A percentile compares a stretch with the other conserved stretches of the same genome.
Evolutionary conservation across 2,113 vertebrate genomes (phyloP).

Genomic region (Mesembrinibis cayennensis): DNA sequence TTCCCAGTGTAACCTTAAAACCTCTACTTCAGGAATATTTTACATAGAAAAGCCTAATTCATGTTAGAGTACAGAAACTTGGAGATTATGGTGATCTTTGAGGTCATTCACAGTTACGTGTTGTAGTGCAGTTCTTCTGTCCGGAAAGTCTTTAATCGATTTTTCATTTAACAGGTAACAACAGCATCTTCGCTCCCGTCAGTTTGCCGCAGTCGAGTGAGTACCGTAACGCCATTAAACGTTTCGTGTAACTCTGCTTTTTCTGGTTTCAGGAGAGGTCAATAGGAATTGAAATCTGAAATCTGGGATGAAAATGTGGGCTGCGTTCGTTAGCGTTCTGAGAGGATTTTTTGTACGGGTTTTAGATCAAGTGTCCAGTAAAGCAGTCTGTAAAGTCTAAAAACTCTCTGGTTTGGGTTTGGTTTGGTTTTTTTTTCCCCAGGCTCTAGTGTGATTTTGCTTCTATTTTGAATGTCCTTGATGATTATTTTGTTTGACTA

Average conservation of each 20-base stretch:
- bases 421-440: too few species aligned
- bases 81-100: not conserved
- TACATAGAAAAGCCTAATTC: not conserved
- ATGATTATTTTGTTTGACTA: not conserved
- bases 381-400: not conserved
- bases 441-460: not conserved
- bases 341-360: not conserved
- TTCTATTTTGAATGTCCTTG: not conserved
- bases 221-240: slow-evolving; percentile 37
- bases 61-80: accelerated
- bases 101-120: not conserved
- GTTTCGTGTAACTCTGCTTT: not conserved
- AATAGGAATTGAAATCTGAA: not conserved
- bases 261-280: not conserved
- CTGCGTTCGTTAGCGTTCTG: not conserved
- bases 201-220: slow-evolving; percentile 88
- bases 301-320: not conserved
- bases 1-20: not conserved
- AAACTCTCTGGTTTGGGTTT: not conserved
- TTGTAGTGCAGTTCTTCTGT: not conserved
- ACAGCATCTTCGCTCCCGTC: slow-evolving; percentile 85
- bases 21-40: not conserved
- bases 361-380: not conserved
- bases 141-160: not conserved
- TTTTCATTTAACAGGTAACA: slow-evolving; percentile 78